Evolutionary conservation across 2,113 vertebrate genomes (phyloP).

Genomic region (Penelope pileata): DNA sequence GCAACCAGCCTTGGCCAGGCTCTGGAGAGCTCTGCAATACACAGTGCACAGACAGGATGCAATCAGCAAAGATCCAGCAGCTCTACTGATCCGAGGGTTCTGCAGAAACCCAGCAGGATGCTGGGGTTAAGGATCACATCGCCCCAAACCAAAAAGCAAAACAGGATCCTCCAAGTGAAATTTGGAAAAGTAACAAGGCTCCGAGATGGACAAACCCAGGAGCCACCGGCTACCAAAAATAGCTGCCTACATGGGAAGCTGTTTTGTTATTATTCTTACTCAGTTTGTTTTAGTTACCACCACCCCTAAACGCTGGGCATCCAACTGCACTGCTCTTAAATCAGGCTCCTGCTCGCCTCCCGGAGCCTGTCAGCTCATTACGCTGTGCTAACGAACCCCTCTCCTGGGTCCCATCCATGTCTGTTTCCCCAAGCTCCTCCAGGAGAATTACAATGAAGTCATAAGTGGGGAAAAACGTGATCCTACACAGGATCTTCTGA

Average conservation of each 20-base stretch:
- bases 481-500: neutral
- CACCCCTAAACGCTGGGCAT: neutral
- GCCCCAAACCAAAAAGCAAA: neutral
- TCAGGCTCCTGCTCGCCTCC: neutral
- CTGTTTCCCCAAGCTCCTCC: neutral
- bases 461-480: accelerated
- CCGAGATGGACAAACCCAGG: neutral
- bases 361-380: neutral
- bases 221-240: neutral
- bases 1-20: neutral
- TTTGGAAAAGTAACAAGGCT: neutral
- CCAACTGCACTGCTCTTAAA: neutral
- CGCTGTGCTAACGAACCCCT: neutral
- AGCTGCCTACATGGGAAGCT: neutral
- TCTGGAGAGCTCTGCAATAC: accelerated
- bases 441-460: neutral
- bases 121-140: neutral
- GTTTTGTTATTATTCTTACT: neutral
- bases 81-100: neutral
- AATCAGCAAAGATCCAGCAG: accelerated
- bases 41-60: accelerated
- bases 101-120: neutral
- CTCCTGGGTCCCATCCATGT: neutral
- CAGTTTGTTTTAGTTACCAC: neutral
- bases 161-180: neutral